Conservation (phyloP, 2,113 vertebrate genomes). For the Climacteris rufus region DNA sequence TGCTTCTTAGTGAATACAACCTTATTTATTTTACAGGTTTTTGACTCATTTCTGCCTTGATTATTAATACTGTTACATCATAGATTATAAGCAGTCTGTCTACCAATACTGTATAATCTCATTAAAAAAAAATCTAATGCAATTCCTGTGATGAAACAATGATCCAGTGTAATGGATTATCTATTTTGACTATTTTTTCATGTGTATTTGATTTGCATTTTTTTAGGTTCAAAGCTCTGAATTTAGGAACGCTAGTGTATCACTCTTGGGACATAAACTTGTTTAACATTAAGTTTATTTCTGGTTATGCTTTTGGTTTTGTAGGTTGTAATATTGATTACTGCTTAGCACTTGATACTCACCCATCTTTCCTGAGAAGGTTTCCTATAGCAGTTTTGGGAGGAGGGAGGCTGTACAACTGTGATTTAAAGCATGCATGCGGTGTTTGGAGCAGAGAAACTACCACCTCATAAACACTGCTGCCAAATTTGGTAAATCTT, state of each 20-base stretch:
- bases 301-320: background rate
- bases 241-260: background rate
- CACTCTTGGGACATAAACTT: background rate
- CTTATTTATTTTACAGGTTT: background rate
- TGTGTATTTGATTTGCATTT: background rate
- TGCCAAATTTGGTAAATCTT: background rate
- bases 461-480: background rate
- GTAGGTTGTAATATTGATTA: background rate
- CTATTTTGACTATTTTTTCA: background rate
- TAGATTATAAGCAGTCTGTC: background rate
- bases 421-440: background rate
- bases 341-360: background rate
- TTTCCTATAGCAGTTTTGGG: background rate
- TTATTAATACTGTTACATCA: background rate
- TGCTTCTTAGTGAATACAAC: background rate
- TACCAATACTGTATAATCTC: background rate
- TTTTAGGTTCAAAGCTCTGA: background rate
- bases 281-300: background rate
- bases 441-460: background rate
- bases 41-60: background rate
- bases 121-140: background rate
- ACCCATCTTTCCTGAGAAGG: background rate
- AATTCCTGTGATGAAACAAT: background rate
- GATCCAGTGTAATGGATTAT: background rate
- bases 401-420: background rate